Evolutionary conservation across 2,888 invertebrate genomes (phyloP).

Genomic region (Thelaira solivaga): DNA sequence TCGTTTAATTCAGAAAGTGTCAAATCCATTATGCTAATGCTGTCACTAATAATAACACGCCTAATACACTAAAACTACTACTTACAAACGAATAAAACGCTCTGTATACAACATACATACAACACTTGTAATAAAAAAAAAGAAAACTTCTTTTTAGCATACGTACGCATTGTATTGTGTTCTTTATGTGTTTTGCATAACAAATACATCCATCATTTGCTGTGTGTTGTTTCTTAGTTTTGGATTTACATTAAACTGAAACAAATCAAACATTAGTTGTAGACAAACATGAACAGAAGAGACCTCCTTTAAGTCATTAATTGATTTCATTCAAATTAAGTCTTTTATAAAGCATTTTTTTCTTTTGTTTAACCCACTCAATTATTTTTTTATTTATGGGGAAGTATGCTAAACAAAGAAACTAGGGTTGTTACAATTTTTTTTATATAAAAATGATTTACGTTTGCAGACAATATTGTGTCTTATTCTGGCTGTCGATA

Average conservation of each 20-base stretch:
- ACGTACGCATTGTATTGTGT: constrained; percentile 34
- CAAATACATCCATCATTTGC: constrained; percentile 27
- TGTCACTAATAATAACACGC: constrained; percentile 62
- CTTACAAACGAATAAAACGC: constrained; percentile 6
- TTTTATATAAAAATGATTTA: too few species aligned
- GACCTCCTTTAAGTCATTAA: constrained; percentile 18
- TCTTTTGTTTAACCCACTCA: too few species aligned
- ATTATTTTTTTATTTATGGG: too few species aligned
- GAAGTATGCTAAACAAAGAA: neutral
- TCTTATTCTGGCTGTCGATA: too few species aligned
- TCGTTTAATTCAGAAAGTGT: constrained; percentile 60
- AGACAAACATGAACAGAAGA: constrained; percentile 7
- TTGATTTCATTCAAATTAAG: constrained; percentile 49
- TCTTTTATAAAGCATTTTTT: neutral
- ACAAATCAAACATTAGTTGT: neutral
- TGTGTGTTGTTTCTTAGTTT: constrained; percentile 2
- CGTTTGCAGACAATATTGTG: too few species aligned
- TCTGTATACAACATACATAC: neutral
- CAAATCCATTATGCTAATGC: constrained; percentile 63
- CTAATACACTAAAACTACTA: constrained; percentile 48
- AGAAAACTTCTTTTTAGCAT: too few species aligned
- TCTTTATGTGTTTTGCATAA: constrained; percentile 59
- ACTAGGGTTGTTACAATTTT: too few species aligned
- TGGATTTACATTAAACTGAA: constrained; percentile 23
- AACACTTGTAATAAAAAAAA: too few species aligned